Evolutionary conservation across 2,888 invertebrate genomes (phyloP).

Genomic region (Standfussiana lucernea): DNA sequence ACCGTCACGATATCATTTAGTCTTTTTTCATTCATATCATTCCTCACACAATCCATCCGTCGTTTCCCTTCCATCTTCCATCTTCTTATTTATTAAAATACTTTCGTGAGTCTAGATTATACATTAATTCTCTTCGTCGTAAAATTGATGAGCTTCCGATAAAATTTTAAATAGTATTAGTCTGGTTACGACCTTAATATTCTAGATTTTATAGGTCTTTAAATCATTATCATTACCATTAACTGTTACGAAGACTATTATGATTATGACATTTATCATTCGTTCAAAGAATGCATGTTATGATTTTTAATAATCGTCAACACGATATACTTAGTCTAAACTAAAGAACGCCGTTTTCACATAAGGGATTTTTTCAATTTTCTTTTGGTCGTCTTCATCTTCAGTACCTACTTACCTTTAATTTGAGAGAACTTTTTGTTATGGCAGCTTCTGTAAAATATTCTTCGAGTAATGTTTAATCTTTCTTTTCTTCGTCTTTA

Average conservation of each 20-base stretch:
- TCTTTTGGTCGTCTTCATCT: neutral
- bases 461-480: neutral
- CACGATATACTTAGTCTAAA: neutral
- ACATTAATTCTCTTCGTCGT: neutral
- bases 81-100: neutral
- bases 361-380: neutral
- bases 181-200: slow-evolving; percentile 20
- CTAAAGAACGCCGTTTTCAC: neutral
- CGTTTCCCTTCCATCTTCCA: no score
- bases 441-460: neutral
- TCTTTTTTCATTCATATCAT: no score
- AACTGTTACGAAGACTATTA: neutral
- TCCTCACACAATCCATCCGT: no score
- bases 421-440: neutral
- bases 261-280: neutral
- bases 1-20: no score
- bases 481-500: neutral
- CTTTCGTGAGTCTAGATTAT: neutral
- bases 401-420: neutral
- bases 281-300: neutral
- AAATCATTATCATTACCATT: slow-evolving; percentile 19
- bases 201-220: slow-evolving; percentile 27
- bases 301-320: neutral
- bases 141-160: slow-evolving; percentile 12
- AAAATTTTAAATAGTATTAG: neutral